Evolutionary conservation across 2,888 invertebrate genomes (phyloP).

Genomic region (Acanthacorydalis orientalis): DNA sequence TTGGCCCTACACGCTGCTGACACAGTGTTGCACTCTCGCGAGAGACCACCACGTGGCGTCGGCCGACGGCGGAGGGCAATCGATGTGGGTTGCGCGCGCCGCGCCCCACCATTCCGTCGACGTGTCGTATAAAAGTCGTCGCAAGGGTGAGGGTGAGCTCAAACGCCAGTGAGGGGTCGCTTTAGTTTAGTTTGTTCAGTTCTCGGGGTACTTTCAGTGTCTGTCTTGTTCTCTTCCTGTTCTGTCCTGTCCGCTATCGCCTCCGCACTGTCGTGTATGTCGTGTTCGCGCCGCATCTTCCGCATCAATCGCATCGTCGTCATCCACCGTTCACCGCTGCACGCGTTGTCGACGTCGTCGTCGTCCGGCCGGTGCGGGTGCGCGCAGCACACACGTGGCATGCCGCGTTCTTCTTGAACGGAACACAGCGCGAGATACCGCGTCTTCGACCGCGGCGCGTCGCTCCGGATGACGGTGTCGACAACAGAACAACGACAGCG

Average conservation of each 20-base stretch:
- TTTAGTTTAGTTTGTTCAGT: conserved; percentile 29
- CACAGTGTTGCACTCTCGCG: neutral
- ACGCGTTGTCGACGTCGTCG: no score
- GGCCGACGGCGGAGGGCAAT: conserved; percentile 8
- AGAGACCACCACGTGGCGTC: neutral
- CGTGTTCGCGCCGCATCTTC: no score
- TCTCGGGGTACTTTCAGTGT: conserved; percentile 15
- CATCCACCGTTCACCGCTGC: no score
- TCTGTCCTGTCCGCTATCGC: neutral
- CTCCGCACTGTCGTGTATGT: conserved; percentile 9
- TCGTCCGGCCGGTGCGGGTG: no score
- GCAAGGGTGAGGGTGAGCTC: conserved; percentile 26
- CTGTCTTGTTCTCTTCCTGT: neutral
- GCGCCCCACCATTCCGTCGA: conserved; percentile 8
- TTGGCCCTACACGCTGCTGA: neutral
- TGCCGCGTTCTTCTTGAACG: conserved; percentile 26
- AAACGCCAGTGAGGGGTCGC: conserved; percentile 38
- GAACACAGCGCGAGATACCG: no score
- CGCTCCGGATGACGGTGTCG: conserved; percentile 4
- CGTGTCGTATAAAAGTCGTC: conserved; percentile 28
- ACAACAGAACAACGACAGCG: neutral
- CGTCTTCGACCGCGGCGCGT: neutral
- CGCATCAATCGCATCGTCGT: no score
- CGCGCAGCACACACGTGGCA: no score
- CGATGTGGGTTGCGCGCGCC: conserved; percentile 8